Evolutionary conservation across 2,113 vertebrate genomes (phyloP).

Genomic region (Oreocharis arfaki): DNA sequence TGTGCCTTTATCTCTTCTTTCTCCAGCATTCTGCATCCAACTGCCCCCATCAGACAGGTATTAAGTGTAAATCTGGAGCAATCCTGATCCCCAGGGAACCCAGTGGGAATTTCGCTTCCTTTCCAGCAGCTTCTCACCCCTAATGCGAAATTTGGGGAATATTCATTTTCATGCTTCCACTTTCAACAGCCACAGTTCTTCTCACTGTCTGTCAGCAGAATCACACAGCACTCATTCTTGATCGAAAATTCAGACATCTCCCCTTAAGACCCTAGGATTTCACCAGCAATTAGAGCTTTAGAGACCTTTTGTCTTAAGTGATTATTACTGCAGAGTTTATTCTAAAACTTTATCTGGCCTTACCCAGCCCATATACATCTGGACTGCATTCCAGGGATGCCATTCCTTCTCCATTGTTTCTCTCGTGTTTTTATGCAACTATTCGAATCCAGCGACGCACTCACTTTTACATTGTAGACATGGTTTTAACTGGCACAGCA

Average conservation of each 20-base stretch:
- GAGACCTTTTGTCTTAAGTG: conserved; percentile 58
- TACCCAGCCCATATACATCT: conserved; percentile 59
- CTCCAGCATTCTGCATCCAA: neutral
- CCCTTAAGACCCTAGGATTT: conserved; percentile 6
- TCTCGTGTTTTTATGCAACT: conserved; percentile 52
- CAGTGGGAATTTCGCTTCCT: neutral
- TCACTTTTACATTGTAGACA: conserved; percentile 55
- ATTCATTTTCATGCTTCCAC: neutral
- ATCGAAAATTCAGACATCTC: conserved; percentile 7
- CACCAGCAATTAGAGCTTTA: conserved; percentile 56
- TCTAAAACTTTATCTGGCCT: conserved; percentile 59
- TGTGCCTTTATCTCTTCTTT: neutral
- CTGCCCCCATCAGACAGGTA: neutral
- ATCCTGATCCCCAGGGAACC: neutral
- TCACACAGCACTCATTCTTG: neutral
- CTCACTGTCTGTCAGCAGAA: conserved; percentile 19
- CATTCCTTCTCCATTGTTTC: conserved; percentile 59
- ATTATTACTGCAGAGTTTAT: conserved; percentile 57
- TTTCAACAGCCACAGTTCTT: neutral
- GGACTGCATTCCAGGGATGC: conserved; percentile 60
- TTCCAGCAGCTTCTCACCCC: neutral
- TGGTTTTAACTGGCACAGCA: conserved; percentile 47
- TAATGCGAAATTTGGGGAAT: neutral
- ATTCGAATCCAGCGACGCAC: conserved; percentile 42
- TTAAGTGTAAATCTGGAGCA: neutral